phyloP scores from a whole-genome alignment of 2,888 invertebrate species.

The Zhuqinia jingwanae region DNA sequence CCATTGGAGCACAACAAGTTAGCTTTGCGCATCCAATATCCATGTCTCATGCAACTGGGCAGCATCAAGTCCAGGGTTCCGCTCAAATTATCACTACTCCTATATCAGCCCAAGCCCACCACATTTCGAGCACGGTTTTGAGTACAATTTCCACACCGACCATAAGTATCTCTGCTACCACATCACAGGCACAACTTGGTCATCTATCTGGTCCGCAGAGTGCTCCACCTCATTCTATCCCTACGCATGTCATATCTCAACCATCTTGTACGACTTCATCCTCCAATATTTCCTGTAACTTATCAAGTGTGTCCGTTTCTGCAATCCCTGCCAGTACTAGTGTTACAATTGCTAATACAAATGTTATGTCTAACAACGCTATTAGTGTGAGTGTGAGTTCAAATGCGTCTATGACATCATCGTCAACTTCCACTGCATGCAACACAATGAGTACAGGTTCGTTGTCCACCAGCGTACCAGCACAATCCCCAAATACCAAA shows the following conservation, averaged over 20 bases:
- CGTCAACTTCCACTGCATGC: slow-evolving; percentile 61
- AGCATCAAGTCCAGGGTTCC: slow-evolving; percentile 59
- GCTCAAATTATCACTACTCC: slow-evolving; percentile 64
- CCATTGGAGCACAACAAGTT: slow-evolving; percentile 62
- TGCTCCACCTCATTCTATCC: slow-evolving; percentile 72
- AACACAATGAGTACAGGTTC: slow-evolving; percentile 68
- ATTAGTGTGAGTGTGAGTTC: slow-evolving; percentile 76
- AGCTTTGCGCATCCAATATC: slow-evolving; percentile 71
- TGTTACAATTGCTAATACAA: slow-evolving; percentile 64
- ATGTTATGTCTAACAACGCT: slow-evolving; percentile 47
- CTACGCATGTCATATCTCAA: slow-evolving; percentile 77
- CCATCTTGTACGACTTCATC: slow-evolving; percentile 60
- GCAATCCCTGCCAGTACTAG: slow-evolving; percentile 61
- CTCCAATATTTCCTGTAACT: slow-evolving; percentile 41
- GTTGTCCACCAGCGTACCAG: slow-evolving; percentile 78
- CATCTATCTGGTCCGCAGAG: slow-evolving; percentile 14
- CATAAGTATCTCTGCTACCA: slow-evolving; percentile 57
- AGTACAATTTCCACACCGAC: slow-evolving; percentile 66
- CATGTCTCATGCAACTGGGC: slow-evolving; percentile 51
- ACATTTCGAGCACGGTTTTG: slow-evolving; percentile 62
- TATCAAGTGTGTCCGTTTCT: slow-evolving; percentile 53
- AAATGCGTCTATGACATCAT: slow-evolving; percentile 64
- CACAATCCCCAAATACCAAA: slow-evolving; percentile 81
- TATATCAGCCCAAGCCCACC: slow-evolving; percentile 61
- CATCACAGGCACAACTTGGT: slow-evolving; percentile 39